Evolutionary conservation across 2,113 vertebrate species (phyloP), one percentile per base, ranked within the genome.

Genomic region (Psammodynastes pulverulentus): DNA sequence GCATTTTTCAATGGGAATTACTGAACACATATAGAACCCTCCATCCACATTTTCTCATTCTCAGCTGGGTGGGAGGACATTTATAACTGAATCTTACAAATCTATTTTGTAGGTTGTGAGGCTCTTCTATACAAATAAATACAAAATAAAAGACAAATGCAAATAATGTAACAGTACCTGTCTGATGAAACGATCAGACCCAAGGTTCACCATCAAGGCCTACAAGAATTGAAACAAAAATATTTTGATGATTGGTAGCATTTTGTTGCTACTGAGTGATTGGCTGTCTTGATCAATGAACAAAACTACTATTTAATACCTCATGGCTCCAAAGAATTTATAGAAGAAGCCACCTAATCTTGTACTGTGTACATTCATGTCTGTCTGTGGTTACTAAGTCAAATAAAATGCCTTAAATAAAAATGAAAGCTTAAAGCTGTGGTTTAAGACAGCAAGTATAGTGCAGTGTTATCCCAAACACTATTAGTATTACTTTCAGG

Each of bases 181-280:
- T 96, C 98, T 98, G 95, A 99, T 98, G 97, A 99, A 99, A 94
- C 99, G 98, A 97, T 99, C 99, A 3, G 99, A 98, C 95, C 98
- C 99, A 90, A 99, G 97, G 97, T 99, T 99, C 86, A 99, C 99
- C 99, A 99, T 99, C 96, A 99, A 97, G 93, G 99, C 99, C 99
- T 99, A 93, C 89, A 86, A 67, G 91, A 91, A 96, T 72, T 93
- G 93, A 87, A 46, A 9, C 0, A 54, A 86, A 95, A 92, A 96
- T 94, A 88, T 91, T 88, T 7, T 93, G 91, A 91, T 94, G 46
- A 49, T 3, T 90, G 88, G 92, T 95, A 85, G 93, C 89, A 89
- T 91, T 93, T 12, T 87, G 62, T 90, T 84, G 93, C 3, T 54
- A 43, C 48, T 53, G 34, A 79, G 19, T 92, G 89, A 46, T 51